These are phyloP conservation scores for Penaeus chinensis DNA, from an alignment of 1,140 invertebrate species.

Conservation along the genomic window DNA sequence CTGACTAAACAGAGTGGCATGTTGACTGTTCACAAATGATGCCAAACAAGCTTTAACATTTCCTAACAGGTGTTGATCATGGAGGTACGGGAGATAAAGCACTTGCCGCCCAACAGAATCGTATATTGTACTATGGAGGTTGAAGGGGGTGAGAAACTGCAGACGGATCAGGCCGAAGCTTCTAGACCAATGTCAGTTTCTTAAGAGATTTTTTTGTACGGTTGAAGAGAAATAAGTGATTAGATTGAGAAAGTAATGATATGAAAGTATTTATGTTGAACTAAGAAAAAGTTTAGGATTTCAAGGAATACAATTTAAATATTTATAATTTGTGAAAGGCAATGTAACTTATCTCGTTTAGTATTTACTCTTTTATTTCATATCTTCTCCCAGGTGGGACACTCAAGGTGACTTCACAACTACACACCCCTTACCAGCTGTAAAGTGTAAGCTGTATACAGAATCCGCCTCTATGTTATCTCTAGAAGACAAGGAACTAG, in stretches of 20 bases:
- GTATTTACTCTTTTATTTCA: not conserved
- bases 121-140: conserved; percentile 99
- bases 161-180: conserved; percentile 99
- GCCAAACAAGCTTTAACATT: conserved; percentile 24
- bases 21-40: no score
- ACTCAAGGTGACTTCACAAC: conserved; percentile 99
- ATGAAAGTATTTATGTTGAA: not conserved
- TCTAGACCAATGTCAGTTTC: conserved; percentile 92
- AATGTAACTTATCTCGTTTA: not conserved
- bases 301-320: no score
- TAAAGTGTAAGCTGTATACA: conserved; percentile 93
- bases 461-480: conserved; percentile 97
- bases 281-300: not conserved
- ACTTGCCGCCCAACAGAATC: conserved; percentile 94
- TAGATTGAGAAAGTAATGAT: no score
- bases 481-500: conserved; percentile 98
- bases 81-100: conserved; percentile 98
- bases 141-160: conserved; percentile 96
- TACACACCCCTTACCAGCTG: conserved; percentile 93
- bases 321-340: no score
- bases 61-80: conserved; percentile 90
- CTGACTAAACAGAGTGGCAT: no score
- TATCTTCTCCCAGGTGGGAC: conserved; percentile 81
- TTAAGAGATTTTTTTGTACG: not conserved
- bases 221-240: no score